phyloP scores from a whole-genome alignment of 2,113 vertebrate genomes.

The Bungarus multicinctus region DNA sequence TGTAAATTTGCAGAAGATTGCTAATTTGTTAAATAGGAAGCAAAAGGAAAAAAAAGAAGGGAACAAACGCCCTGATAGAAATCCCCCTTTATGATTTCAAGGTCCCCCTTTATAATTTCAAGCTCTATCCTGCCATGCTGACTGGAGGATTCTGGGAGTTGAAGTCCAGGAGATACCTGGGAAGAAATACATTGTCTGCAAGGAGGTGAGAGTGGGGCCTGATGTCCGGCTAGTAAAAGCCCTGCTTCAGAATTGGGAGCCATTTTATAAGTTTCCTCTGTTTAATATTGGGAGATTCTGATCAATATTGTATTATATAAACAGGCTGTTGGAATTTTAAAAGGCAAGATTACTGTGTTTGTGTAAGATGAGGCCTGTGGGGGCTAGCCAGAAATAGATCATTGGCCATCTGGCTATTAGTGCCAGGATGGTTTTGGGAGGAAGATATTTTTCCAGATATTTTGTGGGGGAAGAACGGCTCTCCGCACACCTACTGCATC shows the following conservation, averaged over 20 bases:
- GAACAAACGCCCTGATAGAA: background rate
- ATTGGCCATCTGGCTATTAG: background rate
- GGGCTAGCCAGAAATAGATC: background rate
- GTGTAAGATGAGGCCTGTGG: background rate
- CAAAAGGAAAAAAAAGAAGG: background rate
- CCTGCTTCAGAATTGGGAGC: background rate
- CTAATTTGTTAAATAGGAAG: background rate
- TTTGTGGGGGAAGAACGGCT: background rate
- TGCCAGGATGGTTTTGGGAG: background rate
- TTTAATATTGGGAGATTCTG: background rate
- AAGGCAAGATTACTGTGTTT: background rate
- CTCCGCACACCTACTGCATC: background rate
- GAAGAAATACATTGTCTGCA: background rate
- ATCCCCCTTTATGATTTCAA: background rate
- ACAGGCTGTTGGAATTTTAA: background rate
- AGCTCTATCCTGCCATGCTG: background rate
- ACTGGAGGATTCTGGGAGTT: background rate
- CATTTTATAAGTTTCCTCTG: background rate
- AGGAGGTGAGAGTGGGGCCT: too few species aligned
- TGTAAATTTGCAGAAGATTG: background rate
- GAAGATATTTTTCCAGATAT: background rate
- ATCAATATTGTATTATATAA: background rate
- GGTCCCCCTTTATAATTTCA: background rate
- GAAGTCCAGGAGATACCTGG: background rate
- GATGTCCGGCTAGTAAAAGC: background rate